Base-by-base conservation (phyloP, 2,888 invertebrate genomes). In the Drosophila quasianomalipes region DNA sequence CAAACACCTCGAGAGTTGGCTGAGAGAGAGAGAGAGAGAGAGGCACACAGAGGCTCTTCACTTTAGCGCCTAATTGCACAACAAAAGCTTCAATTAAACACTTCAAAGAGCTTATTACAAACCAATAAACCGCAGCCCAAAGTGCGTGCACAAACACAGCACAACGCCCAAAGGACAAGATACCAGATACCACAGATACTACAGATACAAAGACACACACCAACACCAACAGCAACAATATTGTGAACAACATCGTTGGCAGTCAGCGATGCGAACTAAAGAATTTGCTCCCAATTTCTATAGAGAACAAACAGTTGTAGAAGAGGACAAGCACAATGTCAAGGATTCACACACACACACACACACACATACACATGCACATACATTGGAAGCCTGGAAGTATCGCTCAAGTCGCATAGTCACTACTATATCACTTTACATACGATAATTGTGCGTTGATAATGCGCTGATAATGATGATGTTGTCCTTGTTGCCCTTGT, bases 41-140 rank as follows among this genome's bases (percentile, higher is more conserved):
- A 47, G 3, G 22, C 22, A 7, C 6, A 31, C 6, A 16, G 63
- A 70, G 70, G 68, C 60, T 69, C 87, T 81, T 89, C 90, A 85
- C 81, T 89, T 85, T 87, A 76, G 66, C 90, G 91, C 85, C 91
- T 85, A 85, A 85, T 85, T 85, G 91, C 90, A 85, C 90, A 85
- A 85, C 91, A 85, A 85, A 85, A 85, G 91, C 91, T 85, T 91
- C 85, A 85, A 85, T 85, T 91, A 85, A 85, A 85, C 85, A 85
- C 85, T 91, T 85, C 85, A 85, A 85, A 85, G 91, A 89, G 85
- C 85, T 85, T 85, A 85, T 85, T 85, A 85, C 85, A 91, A 85
- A 85, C 85, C 85, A 85, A 85, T 91, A 91, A 85, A 91, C 85
- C 91, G 79, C 85, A 85, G 71, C 79, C 72, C 59, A 75, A 87